Percentiles rank a stretch among this genome's conserved stretches.
Conservation (phyloP, 1,140 invertebrate species). For the Rhizoglyphus robini region DNA sequence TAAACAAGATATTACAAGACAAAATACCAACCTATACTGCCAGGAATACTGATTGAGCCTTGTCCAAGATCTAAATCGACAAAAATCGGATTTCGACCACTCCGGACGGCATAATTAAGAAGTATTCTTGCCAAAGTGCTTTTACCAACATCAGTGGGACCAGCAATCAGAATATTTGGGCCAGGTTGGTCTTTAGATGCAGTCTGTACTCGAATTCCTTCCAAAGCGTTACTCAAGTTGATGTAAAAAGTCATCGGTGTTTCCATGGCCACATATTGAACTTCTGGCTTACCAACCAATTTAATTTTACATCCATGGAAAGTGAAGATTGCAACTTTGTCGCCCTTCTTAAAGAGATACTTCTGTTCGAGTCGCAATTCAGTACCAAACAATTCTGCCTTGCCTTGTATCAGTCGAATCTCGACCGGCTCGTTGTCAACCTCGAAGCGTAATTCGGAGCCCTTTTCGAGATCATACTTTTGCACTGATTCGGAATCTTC, state of each 20-base stretch:
- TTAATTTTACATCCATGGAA: conserved; percentile 77
- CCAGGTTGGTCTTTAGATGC: conserved; percentile 49
- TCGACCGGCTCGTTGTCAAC: conserved; percentile 77
- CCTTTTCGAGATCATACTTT: conserved; percentile 71
- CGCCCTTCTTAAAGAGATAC: conserved; percentile 74
- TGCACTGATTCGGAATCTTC: background rate
- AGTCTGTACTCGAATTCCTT: conserved; percentile 62
- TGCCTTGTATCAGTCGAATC: conserved; percentile 30
- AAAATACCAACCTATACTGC: conserved; percentile 46
- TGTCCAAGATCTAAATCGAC: conserved; percentile 95
- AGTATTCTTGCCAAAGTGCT: conserved; percentile 76
- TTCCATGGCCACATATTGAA: conserved; percentile 84
- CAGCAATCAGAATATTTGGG: conserved; percentile 55
- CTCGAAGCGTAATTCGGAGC: conserved; percentile 82
- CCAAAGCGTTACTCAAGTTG: conserved; percentile 85
- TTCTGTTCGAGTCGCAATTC: conserved; percentile 84
- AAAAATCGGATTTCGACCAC: conserved; percentile 64
- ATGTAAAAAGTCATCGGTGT: conserved; percentile 91
- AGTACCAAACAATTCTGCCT: conserved; percentile 89
- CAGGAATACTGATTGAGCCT: conserved; percentile 78
- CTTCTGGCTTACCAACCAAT: conserved; percentile 64
- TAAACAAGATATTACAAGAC: background rate
- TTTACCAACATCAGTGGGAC: conserved; percentile 91
- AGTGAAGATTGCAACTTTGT: conserved; percentile 89
- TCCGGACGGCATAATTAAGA: conserved; percentile 81